phyloP scores from a whole-genome alignment of 2,797 vertebrate genomes.

The Harpagifer antarcticus region DNA sequence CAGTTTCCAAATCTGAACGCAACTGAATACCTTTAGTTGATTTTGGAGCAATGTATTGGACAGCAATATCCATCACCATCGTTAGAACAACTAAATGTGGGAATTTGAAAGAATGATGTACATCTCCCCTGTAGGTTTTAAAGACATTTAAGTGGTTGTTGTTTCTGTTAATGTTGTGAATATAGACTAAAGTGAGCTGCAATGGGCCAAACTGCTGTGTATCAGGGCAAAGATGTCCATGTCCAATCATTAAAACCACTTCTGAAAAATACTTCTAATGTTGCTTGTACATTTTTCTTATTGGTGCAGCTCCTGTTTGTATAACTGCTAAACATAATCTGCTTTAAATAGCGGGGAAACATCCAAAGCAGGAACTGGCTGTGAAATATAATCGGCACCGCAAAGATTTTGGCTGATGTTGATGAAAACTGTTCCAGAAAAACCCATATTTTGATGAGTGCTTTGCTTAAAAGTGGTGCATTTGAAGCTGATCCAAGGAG shows the following conservation, averaged over 20 bases:
- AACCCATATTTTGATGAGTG: constrained; percentile 35
- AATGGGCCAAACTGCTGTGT: background rate
- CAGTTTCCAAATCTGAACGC: too few species aligned
- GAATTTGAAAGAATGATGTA: background rate
- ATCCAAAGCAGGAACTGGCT: constrained; percentile 48
- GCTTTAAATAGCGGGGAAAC: constrained; percentile 39
- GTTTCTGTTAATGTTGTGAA: background rate
- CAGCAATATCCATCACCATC: background rate
- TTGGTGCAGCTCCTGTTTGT: constrained; percentile 23
- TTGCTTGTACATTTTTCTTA: background rate
- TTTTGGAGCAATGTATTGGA: too few species aligned
- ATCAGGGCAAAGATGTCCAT: constrained; percentile 3
- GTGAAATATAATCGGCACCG: constrained; percentile 32
- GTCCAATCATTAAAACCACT: constrained; percentile 12
- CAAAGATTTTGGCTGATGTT: constrained; percentile 38
- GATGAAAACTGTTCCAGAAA: constrained; percentile 24
- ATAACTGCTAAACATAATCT: constrained; percentile 46
- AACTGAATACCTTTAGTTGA: background rate
- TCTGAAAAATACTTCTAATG: background rate
- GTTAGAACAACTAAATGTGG: background rate
- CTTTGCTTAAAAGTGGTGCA: constrained; percentile 32
- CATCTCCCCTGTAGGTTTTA: background rate
- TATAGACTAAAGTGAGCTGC: background rate
- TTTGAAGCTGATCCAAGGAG: constrained; percentile 59
- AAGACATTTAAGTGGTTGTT: background rate